Evolutionary conservation across 2,888 invertebrate genomes (phyloP).

Genomic region (Conus canariensis): DNA sequence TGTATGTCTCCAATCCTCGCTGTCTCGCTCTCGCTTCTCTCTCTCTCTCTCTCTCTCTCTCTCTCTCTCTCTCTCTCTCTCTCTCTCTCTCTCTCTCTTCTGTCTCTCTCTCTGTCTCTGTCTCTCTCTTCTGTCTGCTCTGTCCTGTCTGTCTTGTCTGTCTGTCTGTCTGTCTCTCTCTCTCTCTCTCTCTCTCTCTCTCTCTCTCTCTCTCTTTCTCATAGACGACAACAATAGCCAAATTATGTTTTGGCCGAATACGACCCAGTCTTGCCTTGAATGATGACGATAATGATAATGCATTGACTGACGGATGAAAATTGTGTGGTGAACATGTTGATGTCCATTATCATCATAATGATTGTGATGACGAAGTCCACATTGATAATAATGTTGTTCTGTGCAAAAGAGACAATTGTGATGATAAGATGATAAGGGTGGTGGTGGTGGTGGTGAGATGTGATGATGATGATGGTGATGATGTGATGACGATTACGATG

Average conservation of each 20-base stretch:
- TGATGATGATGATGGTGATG: neutral
- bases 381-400: neutral
- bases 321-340: neutral
- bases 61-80: too few relatives aligned
- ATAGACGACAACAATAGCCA: too few relatives aligned
- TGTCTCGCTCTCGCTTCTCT: too few relatives aligned
- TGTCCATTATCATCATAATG: neutral
- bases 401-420: neutral
- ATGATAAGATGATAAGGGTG: neutral
- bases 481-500: slow-evolving; percentile 4
- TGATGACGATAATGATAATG: neutral
- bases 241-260: too few relatives aligned
- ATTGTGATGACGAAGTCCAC: neutral
- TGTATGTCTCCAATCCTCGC: too few relatives aligned
- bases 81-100: too few relatives aligned
- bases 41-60: too few relatives aligned
- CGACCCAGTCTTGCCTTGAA: neutral
- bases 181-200: too few relatives aligned
- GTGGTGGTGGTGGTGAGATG: neutral
- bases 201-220: neutral
- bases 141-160: too few relatives aligned
- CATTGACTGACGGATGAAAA: neutral
- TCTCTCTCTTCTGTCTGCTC: too few relatives aligned
- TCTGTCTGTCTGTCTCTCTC: too few relatives aligned
- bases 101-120: too few relatives aligned